These are phyloP conservation scores for Nowickia ferox DNA, from an alignment of 2,888 invertebrate species.

Conservation along the genomic window DNA sequence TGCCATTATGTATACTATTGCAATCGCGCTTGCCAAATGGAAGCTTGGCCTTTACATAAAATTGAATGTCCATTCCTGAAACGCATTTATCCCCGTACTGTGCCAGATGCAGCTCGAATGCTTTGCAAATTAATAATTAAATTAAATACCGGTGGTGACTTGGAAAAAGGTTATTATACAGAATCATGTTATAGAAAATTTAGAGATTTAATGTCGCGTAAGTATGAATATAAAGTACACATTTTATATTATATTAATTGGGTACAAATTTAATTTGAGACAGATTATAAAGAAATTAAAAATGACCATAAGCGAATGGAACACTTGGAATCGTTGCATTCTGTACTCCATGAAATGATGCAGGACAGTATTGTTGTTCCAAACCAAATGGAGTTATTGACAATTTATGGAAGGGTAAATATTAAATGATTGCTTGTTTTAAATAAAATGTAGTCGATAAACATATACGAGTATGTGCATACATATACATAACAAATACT, in stretches of 20 bases:
- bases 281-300: conserved; percentile 93
- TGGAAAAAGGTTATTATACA: conserved; percentile 88
- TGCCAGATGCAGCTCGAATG: conserved; percentile 93
- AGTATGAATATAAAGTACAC: conserved; percentile 81
- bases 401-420: conserved; percentile 93
- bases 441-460: no score
- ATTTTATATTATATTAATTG: no score
- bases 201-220: conserved; percentile 95
- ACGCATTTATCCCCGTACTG: conserved; percentile 87
- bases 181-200: conserved; percentile 89
- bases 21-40: conserved; percentile 90
- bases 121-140: conserved; percentile 88
- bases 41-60: conserved; percentile 92
- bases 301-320: conserved; percentile 89
- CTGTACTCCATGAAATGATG: conserved; percentile 89
- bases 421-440: background rate
- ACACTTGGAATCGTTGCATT: conserved; percentile 89
- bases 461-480: no score
- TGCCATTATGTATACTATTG: conserved; percentile 94
- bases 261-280: background rate
- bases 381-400: conserved; percentile 90
- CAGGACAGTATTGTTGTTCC: conserved; percentile 87
- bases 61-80: conserved; percentile 91
- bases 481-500: no score
- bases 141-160: conserved; percentile 87